A percentile compares a stretch with the other conserved stretches of the same genome.
Evolutionary conservation across 2,888 invertebrate species (phyloP).

Genomic region (Cataglyphis rosenhaueri): DNA sequence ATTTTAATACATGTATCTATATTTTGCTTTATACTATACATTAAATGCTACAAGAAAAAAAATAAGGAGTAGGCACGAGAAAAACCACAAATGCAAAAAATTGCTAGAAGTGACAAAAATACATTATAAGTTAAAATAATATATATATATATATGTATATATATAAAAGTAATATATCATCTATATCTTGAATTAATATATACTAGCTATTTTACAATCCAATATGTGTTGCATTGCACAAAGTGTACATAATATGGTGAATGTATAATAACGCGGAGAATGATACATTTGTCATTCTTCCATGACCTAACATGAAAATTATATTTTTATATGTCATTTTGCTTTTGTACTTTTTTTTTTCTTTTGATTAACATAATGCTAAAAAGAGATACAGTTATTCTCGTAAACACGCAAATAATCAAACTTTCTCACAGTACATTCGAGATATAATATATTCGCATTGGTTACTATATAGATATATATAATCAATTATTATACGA

Average conservation of each 20-base stretch:
- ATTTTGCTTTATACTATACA: conserved; percentile 77
- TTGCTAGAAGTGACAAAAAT: conserved; percentile 70
- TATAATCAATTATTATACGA: conserved; percentile 23
- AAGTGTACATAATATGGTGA: conserved; percentile 11
- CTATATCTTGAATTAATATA: conserved; percentile 39
- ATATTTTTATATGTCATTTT: conserved; percentile 59
- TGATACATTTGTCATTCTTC: conserved; percentile 30
- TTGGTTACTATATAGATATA: conserved; percentile 41
- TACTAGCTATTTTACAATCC: conserved; percentile 51
- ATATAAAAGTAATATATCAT: conserved; percentile 49
- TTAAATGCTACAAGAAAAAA: conserved; percentile 81
- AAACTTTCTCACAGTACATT: conserved; percentile 40
- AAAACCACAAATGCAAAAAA: conserved; percentile 80
- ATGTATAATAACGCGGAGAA: conserved; percentile 33
- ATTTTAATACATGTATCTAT: conserved; percentile 67
- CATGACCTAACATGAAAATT: conserved; percentile 57
- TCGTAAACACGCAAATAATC: conserved; percentile 50
- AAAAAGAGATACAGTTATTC: conserved; percentile 45
- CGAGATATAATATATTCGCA: conserved; percentile 36
- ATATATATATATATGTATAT: conserved; percentile 38
- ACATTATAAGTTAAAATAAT: conserved; percentile 65
- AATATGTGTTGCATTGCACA: conserved; percentile 49
- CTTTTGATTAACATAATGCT: conserved; percentile 59
- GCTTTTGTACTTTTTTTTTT: conserved; percentile 68
- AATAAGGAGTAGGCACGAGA: conserved; percentile 74